Percentiles rank a stretch among this genome's conserved stretches.
phyloP scores from a whole-genome alignment of 2,888 invertebrate genomes.

The Eustalomyia histrio region DNA sequence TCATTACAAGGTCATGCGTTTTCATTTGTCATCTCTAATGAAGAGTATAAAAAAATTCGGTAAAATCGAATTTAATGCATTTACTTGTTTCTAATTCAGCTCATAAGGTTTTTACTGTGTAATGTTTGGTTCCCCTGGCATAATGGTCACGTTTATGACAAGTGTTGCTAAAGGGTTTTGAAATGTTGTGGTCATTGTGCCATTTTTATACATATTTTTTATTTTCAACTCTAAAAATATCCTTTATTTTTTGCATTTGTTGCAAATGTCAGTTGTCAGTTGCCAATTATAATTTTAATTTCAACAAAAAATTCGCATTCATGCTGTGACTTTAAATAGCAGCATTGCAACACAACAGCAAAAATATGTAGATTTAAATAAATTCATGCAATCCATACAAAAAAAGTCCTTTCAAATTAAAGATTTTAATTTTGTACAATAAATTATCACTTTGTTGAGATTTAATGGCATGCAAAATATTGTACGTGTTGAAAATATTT shows the following conservation, averaged over 20 bases:
- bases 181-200: slow-evolving; percentile 42
- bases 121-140: slow-evolving; percentile 13
- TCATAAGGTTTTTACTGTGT: slow-evolving; percentile 30
- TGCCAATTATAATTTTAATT: slow-evolving; percentile 63
- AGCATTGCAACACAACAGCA: slow-evolving; percentile 21
- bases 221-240: background rate
- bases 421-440: slow-evolving; percentile 34
- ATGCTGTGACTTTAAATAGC: slow-evolving; percentile 59
- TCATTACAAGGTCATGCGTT: too few relatives aligned
- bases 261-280: slow-evolving; percentile 59
- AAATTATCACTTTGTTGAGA: slow-evolving; percentile 56
- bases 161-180: slow-evolving; percentile 49
- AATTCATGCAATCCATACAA: background rate
- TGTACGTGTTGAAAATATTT: slow-evolving; percentile 62
- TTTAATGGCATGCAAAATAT: slow-evolving; percentile 55
- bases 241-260: slow-evolving; percentile 11
- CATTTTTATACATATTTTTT: background rate
- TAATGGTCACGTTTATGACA: slow-evolving; percentile 60
- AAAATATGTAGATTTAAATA: slow-evolving; percentile 19
- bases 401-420: slow-evolving; percentile 38
- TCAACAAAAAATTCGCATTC: slow-evolving; percentile 32
- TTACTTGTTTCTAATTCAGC: too few relatives aligned
- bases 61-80: too few relatives aligned
- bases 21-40: too few relatives aligned
- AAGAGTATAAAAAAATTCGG: too few relatives aligned